Evolutionary conservation across 2,113 vertebrate genomes (phyloP).

Genomic region (Noctilio leporinus): DNA sequence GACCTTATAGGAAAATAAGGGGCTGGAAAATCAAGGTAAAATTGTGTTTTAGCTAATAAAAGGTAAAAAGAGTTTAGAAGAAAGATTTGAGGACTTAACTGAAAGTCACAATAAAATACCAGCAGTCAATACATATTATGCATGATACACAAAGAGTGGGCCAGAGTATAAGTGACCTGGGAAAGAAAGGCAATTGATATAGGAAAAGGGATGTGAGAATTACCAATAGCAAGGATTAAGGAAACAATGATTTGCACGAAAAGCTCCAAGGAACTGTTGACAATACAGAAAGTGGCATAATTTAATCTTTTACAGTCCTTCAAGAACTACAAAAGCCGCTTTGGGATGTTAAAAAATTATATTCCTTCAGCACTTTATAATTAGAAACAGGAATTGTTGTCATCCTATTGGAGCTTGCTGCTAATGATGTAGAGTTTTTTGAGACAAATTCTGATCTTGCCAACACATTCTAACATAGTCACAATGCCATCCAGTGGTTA

Average conservation of each 20-base stretch:
- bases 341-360: not conserved
- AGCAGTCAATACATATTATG: not conserved
- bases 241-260: not conserved
- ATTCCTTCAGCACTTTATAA: conserved; percentile 9
- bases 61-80: not conserved
- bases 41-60: not conserved
- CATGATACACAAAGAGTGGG: not conserved
- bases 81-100: not conserved
- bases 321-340: not conserved
- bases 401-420: not conserved
- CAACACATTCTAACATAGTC: not conserved
- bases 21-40: not conserved
- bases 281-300: not conserved
- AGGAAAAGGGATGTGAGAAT: not conserved
- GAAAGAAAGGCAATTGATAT: not conserved
- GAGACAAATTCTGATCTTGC: conserved; percentile 17
- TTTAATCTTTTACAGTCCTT: not conserved
- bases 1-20: not conserved
- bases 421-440: conserved; percentile 8
- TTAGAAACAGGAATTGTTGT: not conserved
- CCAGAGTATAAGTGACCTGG: not conserved
- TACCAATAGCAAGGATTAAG: not conserved
- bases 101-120: not conserved
- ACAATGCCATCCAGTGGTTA: conserved; percentile 43
- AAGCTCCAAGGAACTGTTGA: not conserved